Evolutionary conservation across 2,113 vertebrate genomes (phyloP).

Genomic region (Anguilla japonica): DNA sequence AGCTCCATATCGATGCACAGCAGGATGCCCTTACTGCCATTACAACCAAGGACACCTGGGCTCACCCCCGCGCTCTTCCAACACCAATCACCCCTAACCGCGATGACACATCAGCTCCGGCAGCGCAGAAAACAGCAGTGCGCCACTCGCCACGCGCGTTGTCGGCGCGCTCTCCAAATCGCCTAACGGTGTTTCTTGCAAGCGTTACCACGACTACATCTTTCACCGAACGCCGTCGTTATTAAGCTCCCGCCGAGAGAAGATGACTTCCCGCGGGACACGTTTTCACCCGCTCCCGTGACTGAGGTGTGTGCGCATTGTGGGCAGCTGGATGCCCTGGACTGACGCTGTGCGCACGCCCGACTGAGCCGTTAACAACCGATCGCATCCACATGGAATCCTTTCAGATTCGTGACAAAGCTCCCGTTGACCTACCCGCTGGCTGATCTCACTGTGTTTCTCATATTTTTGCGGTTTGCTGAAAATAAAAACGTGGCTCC

Average conservation of each 20-base stretch:
- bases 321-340: background rate
- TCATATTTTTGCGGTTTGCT: background rate
- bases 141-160: background rate
- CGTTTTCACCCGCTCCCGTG: background rate
- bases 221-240: conserved; percentile 17
- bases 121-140: conserved; percentile 36
- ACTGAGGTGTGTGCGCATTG: background rate
- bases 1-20: background rate
- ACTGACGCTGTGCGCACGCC: background rate
- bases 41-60: background rate
- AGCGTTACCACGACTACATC: background rate
- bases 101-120: conserved; percentile 27
- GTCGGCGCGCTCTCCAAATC: background rate
- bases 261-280: conserved; percentile 33
- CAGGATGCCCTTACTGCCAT: background rate
- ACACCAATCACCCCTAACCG: background rate
- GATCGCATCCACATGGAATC: background rate
- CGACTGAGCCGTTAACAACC: conserved; percentile 15
- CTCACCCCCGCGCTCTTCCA: background rate
- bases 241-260: conserved; percentile 42
- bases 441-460: background rate
- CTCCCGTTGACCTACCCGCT: background rate
- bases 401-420: conserved; percentile 5
- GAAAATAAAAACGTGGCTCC: background rate
- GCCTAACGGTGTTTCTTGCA: background rate